Conservation (phyloP, 2,113 vertebrate genomes). For the Chascanopsetta lugubris region DNA sequence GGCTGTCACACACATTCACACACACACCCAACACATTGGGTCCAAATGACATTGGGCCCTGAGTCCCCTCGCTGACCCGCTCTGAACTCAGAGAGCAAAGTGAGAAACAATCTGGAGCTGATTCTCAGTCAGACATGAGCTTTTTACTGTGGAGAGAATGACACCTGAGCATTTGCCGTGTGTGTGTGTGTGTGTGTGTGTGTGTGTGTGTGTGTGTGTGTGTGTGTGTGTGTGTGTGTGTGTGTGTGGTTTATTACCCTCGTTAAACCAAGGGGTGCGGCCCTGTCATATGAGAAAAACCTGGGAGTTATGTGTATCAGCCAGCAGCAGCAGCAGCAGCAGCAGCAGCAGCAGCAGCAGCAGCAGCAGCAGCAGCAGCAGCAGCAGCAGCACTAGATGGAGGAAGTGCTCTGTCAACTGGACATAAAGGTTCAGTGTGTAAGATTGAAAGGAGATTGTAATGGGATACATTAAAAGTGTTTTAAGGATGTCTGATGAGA, state of each 20-base stretch:
- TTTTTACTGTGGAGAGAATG: conserved; percentile 19
- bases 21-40: conserved; percentile 20
- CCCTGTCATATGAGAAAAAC: conserved; percentile 22
- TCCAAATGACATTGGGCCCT: too few species aligned
- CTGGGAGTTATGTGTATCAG: conserved; percentile 10
- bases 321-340: conserved; percentile 9
- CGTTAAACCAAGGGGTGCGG: conserved; percentile 54
- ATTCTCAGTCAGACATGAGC: too few species aligned
- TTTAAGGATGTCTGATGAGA: too few species aligned
- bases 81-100: not conserved
- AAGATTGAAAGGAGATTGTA: too few species aligned
- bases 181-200: conserved; percentile 25
- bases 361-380: too few species aligned
- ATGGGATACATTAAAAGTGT: too few species aligned
- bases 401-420: too few species aligned
- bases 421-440: too few species aligned
- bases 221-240: conserved; percentile 12
- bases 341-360: too few species aligned
- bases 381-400: too few species aligned
- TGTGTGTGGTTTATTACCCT: conserved; percentile 49
- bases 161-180: conserved; percentile 55
- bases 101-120: conserved; percentile 6
- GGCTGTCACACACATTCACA: not conserved
- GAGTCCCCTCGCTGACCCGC: too few species aligned
- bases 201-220: conserved; percentile 17